Evolutionary conservation across 2,797 vertebrate species (phyloP).

Genomic region (Hoplostethus atlanticus): DNA sequence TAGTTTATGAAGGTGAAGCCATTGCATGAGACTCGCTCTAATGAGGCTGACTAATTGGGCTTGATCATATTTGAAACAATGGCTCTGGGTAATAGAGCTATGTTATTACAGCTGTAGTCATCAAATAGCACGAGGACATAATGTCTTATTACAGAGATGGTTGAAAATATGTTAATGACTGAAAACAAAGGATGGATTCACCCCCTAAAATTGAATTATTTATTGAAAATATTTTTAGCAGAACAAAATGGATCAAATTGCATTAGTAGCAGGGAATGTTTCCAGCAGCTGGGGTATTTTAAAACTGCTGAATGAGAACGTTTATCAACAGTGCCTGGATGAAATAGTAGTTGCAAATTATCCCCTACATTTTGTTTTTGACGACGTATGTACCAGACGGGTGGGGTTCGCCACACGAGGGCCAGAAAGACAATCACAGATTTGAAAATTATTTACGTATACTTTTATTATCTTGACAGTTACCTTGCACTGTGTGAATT

Average conservation of each 20-base stretch:
- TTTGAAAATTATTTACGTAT: too few relatives aligned
- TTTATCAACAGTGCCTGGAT: neutral
- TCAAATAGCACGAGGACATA: neutral
- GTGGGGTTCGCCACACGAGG: too few relatives aligned
- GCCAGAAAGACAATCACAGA: too few relatives aligned
- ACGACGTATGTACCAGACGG: too few relatives aligned
- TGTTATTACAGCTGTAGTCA: neutral
- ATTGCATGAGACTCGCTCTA: neutral
- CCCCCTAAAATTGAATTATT: neutral
- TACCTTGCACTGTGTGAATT: too few relatives aligned
- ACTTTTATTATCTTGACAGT: too few relatives aligned
- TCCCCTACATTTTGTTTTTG: neutral
- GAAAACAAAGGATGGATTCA: neutral
- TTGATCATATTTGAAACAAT: conserved; percentile 14
- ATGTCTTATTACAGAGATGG: neutral
- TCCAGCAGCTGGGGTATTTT: neutral
- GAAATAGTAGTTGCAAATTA: neutral
- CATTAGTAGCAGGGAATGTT: neutral
- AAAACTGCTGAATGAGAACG: neutral
- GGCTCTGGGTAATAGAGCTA: neutral
- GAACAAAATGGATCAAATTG: neutral
- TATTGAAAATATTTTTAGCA: neutral
- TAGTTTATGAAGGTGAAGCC: neutral
- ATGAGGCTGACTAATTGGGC: conserved; percentile 2
- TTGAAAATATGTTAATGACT: neutral